Evolutionary conservation across 2,113 vertebrate genomes (phyloP), one percentile per base, ranked within the genome.

Genomic region (Geococcyx californianus): DNA sequence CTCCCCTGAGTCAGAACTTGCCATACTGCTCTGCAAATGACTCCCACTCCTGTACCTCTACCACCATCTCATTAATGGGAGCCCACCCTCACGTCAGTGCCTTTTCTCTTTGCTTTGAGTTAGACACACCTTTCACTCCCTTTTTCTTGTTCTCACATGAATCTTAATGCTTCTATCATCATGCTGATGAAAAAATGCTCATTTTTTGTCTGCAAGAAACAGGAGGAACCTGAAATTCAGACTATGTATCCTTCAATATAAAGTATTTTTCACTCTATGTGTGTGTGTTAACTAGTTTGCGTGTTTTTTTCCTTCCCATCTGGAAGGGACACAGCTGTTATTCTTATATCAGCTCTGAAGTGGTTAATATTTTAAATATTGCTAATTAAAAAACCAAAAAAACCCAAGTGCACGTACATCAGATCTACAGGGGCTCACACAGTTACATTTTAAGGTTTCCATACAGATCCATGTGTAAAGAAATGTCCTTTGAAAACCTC

Each of bases 331-430:
- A 84, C 54, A 79, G 66, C 80, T 40, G 19, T 78, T 90, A 23
- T 16, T 75, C 86, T 89, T 84, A 9, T 49, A 64, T 58, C n/a
- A 54, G 3, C 31, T 88, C 36, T 83, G 55, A 80, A 69, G 40
- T 28, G 45, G 34, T 40, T 72, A n/a, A n/a, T n/a, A n/a, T n/a
- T n/a, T n/a, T n/a, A n/a, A 75, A 62, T 90, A 90, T 26, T 60
- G 26, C 20, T 75, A 66, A 51, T 58, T 52, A 25, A 70, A 81
- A 47, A 47, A 18, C 17, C 19, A 9, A 70, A 51, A 38, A 51
- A 26, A 13, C n/a, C n/a, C 29, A 52, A 33, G 2, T 51, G 26
- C 0, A 1, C 40, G 11, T 64, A 55, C 9, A 62, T 25, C 55
- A 36, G 25, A 62, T 23, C 63, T 62, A 31, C 0, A 1, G n/a